phyloP scores from a whole-genome alignment of 1,140 invertebrate genomes.

The Meloidogyne exigua region DNA sequence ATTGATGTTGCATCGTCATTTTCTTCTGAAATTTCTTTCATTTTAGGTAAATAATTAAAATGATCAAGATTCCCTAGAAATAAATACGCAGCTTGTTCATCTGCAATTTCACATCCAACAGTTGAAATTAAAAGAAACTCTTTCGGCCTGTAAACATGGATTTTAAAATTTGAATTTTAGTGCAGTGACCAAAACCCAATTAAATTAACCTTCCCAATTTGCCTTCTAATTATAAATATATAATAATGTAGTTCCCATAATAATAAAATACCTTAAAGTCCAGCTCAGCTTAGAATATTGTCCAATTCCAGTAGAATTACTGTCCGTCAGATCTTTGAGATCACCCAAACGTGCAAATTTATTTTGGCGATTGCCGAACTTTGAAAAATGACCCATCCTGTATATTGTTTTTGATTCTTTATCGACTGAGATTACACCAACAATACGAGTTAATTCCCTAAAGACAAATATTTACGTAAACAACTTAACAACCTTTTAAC shows the following conservation, averaged over 20 bases:
- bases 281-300: background rate
- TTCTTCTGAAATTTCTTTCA: background rate
- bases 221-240: no score
- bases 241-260: background rate
- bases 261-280: background rate
- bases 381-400: constrained; percentile 5
- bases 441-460: constrained; percentile 11
- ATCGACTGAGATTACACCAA: constrained; percentile 16
- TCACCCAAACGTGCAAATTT: constrained; percentile 7
- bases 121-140: constrained; percentile 7
- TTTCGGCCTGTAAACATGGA: background rate
- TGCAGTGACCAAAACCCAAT: no score
- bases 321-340: background rate
- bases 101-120: background rate
- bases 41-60: background rate
- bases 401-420: constrained; percentile 8
- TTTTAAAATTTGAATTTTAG: no score
- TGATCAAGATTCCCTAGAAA: constrained; percentile 1
- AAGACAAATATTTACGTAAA: background rate
- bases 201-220: background rate
- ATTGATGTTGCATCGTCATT: background rate
- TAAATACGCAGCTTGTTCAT: constrained; percentile 10
- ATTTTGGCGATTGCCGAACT: background rate
- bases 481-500: background rate
- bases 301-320: background rate